These are phyloP conservation scores for Diaphora mendica DNA, from an alignment of 2,888 invertebrate species.

Conservation along the genomic window DNA sequence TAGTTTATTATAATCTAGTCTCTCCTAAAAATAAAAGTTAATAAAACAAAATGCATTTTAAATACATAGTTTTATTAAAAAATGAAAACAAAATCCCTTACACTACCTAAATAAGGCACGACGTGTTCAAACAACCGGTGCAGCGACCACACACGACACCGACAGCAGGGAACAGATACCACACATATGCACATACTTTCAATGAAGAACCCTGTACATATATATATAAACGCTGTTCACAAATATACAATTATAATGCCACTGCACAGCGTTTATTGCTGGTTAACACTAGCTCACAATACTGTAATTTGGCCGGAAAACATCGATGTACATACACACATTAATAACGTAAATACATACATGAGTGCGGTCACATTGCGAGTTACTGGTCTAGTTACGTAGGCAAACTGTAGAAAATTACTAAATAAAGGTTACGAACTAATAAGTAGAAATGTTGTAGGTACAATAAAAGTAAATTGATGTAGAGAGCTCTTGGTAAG, in stretches of 20 bases:
- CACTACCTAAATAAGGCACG: conserved; percentile 85
- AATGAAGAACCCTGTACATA: conserved; percentile 62
- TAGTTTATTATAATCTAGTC: neutral
- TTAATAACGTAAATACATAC: conserved; percentile 33
- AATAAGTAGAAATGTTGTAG: neutral
- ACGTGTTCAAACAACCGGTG: conserved; percentile 73
- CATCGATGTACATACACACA: conserved; percentile 51
- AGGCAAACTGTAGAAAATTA: neutral
- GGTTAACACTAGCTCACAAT: conserved; percentile 42
- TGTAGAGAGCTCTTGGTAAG: neutral
- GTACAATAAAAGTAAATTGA: neutral
- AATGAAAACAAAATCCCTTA: conserved; percentile 85
- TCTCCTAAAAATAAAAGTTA: conserved; percentile 4
- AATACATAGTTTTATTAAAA: conserved; percentile 85
- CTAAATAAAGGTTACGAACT: neutral
- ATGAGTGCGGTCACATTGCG: conserved; percentile 9
- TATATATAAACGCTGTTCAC: conserved; percentile 57
- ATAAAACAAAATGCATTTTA: conserved; percentile 56
- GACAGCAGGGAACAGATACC: conserved; percentile 42
- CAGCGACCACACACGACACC: conserved; percentile 31
- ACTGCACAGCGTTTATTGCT: conserved; percentile 37
- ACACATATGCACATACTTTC: conserved; percentile 52
- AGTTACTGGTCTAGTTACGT: neutral
- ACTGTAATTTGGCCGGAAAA: conserved; percentile 63
- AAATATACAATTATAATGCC: conserved; percentile 62